A percentile compares a stretch with the other conserved stretches of the same genome.
Evolutionary conservation across 2,113 vertebrate species (phyloP).

Genomic region (Perognathus longimembris): DNA sequence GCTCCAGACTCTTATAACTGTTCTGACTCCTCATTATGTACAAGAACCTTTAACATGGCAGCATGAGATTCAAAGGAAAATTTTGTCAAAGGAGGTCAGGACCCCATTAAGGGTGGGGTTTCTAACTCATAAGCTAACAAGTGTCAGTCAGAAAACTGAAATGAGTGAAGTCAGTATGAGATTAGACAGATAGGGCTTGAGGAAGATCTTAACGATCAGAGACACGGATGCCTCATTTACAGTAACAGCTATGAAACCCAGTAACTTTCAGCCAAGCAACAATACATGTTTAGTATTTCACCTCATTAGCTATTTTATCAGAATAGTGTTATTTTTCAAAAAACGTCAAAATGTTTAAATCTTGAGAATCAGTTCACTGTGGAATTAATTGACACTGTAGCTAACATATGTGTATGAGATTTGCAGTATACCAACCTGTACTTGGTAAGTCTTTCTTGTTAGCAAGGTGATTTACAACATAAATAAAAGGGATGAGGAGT

Average conservation of each 20-base stretch:
- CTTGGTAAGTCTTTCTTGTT: background rate
- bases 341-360: slow-evolving; percentile 26
- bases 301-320: background rate
- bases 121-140: slow-evolving; percentile 39
- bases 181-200: background rate
- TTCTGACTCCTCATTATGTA: background rate
- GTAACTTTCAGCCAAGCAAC: background rate
- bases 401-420: background rate
- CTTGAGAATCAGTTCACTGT: background rate
- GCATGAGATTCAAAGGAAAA: slow-evolving; percentile 13
- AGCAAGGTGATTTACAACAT: background rate
- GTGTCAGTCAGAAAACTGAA: background rate
- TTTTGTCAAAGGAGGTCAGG: slow-evolving; percentile 41
- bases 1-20: background rate
- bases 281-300: background rate
- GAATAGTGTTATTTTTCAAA: background rate
- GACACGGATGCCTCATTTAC: background rate
- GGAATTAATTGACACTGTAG: background rate
- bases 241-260: background rate
- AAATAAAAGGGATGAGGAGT: background rate
- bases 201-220: background rate
- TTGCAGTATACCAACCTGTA: background rate
- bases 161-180: background rate
- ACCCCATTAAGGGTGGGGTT: background rate
- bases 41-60: slow-evolving; percentile 9